Evolutionary conservation across 2,113 vertebrate genomes (phyloP), one percentile per base, ranked within the genome.

Genomic region (Eudyptes chrysolophus): DNA sequence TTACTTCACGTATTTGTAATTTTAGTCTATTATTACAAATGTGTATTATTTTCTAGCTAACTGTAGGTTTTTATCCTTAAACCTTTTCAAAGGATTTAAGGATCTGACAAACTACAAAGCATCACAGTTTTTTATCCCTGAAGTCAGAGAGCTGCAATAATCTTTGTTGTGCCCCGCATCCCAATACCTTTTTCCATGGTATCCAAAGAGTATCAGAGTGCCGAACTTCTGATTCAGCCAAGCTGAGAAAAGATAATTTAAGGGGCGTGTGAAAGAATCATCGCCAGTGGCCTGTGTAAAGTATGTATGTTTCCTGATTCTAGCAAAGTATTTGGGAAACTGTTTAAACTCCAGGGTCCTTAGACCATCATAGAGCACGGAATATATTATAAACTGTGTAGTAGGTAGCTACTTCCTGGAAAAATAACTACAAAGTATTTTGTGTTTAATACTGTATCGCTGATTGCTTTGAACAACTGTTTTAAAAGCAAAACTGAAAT

Each of bases 91-190:
- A 85, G 96, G 96, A 96, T 97, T 97, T 97, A 93, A 88, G 70
- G 85, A 97, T 97, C 70, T 94, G 49, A 80, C 14, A 83, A 97
- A 97, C 78, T 94, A 97, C 90, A 93, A 97, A 97, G 97, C 70
- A 86, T 18, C 6, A n/a, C 15, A 44, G 49, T 16, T 93, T 61
- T 94, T 96, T 92, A 93, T 85, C 70, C 49, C 58, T 76, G 26
- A 95, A 87, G 48, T 71, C 68, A 75, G 51, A 75, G 60, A 75
- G 52, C 48, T 87, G 77, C 92, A 87, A 87, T 79, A 44, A 11
- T 48, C 84, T 95, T 87, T 93, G 42, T 82, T 79, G 72, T 79
- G 52, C 16, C 25, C 10, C 4, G 1, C 40, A 54, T 90, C 64
- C 57, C 90, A 88, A 46, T 93, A 72, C 40, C 49, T 94, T 97